Percentiles rank a stretch among this genome's conserved stretches.
phyloP scores from a whole-genome alignment of 2,113 vertebrate species.

The Tetraodon nigroviridis region DNA sequence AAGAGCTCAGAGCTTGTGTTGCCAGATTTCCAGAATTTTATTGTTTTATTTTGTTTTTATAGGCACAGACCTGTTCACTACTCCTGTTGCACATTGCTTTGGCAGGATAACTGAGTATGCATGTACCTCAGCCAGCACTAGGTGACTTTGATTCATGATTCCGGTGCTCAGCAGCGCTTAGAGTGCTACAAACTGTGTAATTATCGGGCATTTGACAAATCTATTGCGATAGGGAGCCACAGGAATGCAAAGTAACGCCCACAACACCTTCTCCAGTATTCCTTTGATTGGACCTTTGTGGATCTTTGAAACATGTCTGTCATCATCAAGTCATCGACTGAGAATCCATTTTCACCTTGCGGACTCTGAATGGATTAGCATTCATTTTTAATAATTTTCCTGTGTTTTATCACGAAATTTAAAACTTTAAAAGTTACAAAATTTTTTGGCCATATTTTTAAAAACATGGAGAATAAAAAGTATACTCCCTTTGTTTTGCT shows the following conservation, averaged over 20 bases:
- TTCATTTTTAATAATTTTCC: constrained; percentile 62
- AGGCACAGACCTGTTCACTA: constrained; percentile 43
- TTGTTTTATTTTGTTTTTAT: constrained; percentile 40
- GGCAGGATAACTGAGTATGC: constrained; percentile 43
- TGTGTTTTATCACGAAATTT: constrained; percentile 61
- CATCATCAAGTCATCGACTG: constrained; percentile 43
- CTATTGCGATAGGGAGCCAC: constrained; percentile 26
- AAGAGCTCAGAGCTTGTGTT: constrained; percentile 43
- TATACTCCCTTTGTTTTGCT: constrained; percentile 3
- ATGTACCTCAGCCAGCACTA: constrained; percentile 26
- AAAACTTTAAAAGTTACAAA: constrained; percentile 57
- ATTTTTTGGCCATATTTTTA: constrained; percentile 64
- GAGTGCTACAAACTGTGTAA: constrained; percentile 17
- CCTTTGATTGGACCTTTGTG: constrained; percentile 50
- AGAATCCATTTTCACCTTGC: constrained; percentile 56
- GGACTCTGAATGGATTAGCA: constrained; percentile 56
- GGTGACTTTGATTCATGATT: constrained; percentile 46
- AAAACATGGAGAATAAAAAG: constrained; percentile 20
- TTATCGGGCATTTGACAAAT: constrained; percentile 46
- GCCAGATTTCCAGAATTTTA: constrained; percentile 50
- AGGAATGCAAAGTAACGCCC: constrained; percentile 25
- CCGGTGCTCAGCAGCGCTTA: constrained; percentile 10
- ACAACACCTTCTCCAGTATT: constrained; percentile 25
- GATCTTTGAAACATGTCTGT: constrained; percentile 31
- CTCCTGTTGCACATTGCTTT: constrained; percentile 17